Base-by-base conservation (phyloP, 2,797 vertebrate species). In the Melanotaenia nigrans region DNA sequence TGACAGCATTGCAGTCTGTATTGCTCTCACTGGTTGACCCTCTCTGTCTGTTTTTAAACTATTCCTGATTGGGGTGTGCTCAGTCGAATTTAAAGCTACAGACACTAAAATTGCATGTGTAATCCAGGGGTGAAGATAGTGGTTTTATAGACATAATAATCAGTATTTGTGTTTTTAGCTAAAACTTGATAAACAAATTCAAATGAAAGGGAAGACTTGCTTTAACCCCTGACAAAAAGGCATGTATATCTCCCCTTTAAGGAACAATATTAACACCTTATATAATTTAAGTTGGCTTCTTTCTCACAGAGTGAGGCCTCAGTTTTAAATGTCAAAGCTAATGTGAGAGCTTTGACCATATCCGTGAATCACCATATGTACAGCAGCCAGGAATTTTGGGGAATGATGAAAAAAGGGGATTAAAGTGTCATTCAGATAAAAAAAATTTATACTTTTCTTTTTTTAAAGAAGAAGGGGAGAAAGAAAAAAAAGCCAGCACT, bases 61-160 rank as follows among this genome's bases (percentile, higher is more conserved):
- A 38, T 57, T 62, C 9, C 38, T 67, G 30, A 49, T 18, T 24
- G 13, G n/a, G 53, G 24, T 74, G 33, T 56, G 4, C n/a, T 28
- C 11, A 25, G 60, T n/a, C 24, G 7, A 57, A 57, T 49, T 58
- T 62, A 25, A 63, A 63, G 51, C 20, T 49, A 22, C 12, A 61
- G 3, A 38, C 1, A 18, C 14, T 51, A 11, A 0, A 53, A 66
- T 8, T 3, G 12, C n/a, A 16, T n/a, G 24, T 61, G 12, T 33
- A 6, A 32, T 61, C 24, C 61, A 32, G 42, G 14, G 60, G 22
- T 47, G 22, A 32, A 40, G 9, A 24, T 11, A 14, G 11, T 40
- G 0, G 13, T 33, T 38, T 63, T 68, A 40, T 25, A 45, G 18
- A 20, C 42, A 45, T 45, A 45, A 20, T 45, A 47, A 45, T 47